Percentiles rank a stretch among this genome's conserved stretches.
Conservation (phyloP, 2,888 invertebrate genomes). For the Eretmocerus hayati region DNA sequence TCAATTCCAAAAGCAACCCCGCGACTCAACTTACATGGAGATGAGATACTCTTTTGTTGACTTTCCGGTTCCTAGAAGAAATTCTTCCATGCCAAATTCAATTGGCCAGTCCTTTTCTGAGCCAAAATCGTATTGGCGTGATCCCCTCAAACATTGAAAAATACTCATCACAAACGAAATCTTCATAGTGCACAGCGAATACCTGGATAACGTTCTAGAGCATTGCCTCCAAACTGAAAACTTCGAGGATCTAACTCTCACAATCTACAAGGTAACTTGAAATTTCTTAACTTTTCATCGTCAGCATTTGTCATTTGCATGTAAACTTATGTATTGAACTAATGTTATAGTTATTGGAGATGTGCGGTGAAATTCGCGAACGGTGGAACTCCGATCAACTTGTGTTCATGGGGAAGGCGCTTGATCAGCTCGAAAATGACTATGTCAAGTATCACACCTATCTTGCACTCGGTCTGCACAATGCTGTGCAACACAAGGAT, state of each 20-base stretch:
- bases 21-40: no score
- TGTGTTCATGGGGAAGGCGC: constrained; percentile 29
- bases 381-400: constrained; percentile 38
- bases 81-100: no score
- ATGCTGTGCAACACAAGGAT: constrained; percentile 40
- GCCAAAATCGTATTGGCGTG: no score
- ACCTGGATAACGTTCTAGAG: constrained; percentile 40
- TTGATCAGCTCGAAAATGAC: constrained; percentile 37
- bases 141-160: no score
- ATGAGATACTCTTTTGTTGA: no score
- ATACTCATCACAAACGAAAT: no score
- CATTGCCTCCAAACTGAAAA: constrained; percentile 41
- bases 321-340: background rate
- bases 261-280: constrained; percentile 37
- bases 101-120: no score
- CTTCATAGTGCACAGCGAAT: constrained; percentile 39
- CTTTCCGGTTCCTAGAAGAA: no score
- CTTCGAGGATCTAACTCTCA: constrained; percentile 36
- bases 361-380: constrained; percentile 38
- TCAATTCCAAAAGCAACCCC: no score
- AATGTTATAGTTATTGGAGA: constrained; percentile 35
- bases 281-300: background rate
- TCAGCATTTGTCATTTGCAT: background rate
- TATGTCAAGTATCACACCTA: constrained; percentile 43
- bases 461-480: constrained; percentile 41